These are phyloP conservation scores for Idaea straminata DNA, from an alignment of 2,888 invertebrate genomes.

Conservation along the genomic window DNA sequence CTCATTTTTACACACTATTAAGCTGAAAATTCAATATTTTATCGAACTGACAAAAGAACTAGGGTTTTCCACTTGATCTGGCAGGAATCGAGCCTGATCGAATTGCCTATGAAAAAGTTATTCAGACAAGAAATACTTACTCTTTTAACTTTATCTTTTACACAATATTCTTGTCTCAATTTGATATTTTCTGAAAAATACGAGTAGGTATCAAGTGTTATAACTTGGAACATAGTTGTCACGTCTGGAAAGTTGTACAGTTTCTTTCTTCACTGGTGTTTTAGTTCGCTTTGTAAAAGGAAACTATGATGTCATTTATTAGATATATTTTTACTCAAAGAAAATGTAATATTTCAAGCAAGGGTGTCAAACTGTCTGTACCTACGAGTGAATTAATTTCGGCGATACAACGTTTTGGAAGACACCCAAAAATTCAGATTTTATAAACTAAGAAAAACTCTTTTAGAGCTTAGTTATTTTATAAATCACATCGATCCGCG, in stretches of 20 bases:
- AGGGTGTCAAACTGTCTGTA: neutral
- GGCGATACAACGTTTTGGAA: no score
- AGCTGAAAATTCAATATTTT: neutral
- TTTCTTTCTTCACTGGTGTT: neutral
- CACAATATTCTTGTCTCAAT: neutral
- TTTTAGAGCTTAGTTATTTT: no score
- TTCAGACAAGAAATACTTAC: neutral
- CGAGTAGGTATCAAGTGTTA: neutral
- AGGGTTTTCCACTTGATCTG: constrained; percentile 21
- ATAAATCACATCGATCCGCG: no score
- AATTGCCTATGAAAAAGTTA: neutral
- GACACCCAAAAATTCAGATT: no score
- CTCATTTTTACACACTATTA: constrained; percentile 16
- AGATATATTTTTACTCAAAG: neutral
- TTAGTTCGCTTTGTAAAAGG: neutral
- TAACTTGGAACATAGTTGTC: neutral
- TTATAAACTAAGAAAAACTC: no score
- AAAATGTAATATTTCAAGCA: neutral
- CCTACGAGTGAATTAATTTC: neutral
- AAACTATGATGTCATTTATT: neutral
- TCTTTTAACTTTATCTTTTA: neutral
- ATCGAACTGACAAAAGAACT: constrained; percentile 3
- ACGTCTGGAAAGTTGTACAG: neutral
- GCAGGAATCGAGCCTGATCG: constrained; percentile 12
- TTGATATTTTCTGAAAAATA: neutral